Evolutionary conservation across 2,113 vertebrate genomes (phyloP).

Genomic region (Xiphophorus maculatus): DNA sequence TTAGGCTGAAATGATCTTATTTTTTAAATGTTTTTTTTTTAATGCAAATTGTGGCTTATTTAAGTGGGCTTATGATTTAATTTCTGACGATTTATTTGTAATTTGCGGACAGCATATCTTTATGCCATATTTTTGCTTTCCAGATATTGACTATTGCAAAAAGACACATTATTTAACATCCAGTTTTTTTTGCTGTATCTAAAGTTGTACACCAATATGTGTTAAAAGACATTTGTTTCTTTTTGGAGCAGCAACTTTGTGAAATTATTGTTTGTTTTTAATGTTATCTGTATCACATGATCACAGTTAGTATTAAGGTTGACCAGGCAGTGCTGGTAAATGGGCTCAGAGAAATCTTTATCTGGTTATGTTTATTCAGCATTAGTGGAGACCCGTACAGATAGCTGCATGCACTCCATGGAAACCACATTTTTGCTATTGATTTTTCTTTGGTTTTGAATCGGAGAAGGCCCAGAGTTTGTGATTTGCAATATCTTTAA

Average conservation of each 20-base stretch:
- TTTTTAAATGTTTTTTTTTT: neutral
- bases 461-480: neutral
- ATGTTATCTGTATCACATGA: neutral
- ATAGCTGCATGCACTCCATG: neutral
- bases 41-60: too few species aligned
- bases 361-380: neutral
- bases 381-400: neutral
- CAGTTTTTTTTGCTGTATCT: neutral
- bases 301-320: neutral
- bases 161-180: neutral
- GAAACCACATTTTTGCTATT: neutral
- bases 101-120: neutral
- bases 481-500: neutral
- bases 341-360: neutral
- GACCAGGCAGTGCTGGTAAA: neutral
- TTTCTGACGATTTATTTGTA: neutral
- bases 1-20: neutral
- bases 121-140: too few species aligned
- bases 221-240: too few species aligned
- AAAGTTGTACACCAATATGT: neutral
- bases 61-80: neutral
- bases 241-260: too few species aligned
- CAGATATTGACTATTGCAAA: neutral
- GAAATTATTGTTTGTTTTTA: neutral
- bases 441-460: neutral